These are phyloP conservation scores for Drosophila nannoptera DNA, from an alignment of 1,140 invertebrate genomes.

Conservation along the genomic window DNA sequence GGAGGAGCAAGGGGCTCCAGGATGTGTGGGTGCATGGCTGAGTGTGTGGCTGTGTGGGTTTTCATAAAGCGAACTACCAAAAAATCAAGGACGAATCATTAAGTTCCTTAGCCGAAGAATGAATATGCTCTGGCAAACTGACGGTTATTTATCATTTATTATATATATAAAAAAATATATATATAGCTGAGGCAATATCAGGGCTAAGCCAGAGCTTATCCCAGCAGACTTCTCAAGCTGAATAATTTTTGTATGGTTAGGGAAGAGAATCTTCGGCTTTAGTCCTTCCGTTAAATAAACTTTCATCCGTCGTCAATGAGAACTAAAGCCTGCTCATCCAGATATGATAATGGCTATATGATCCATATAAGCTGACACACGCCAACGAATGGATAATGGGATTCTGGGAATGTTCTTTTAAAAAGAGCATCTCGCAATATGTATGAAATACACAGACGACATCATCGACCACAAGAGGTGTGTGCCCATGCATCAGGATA, in stretches of 20 bases:
- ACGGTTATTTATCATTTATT: too few species aligned
- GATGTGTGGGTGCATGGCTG: too few species aligned
- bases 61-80: constrained; percentile 2
- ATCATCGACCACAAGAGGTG: constrained; percentile 4
- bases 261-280: too few species aligned
- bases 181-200: too few species aligned
- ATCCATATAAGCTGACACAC: neutral
- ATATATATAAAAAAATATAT: too few species aligned
- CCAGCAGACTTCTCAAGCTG: too few species aligned
- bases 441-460: constrained; percentile 29
- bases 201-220: too few species aligned
- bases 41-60: neutral
- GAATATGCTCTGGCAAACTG: neutral
- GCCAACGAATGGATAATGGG: neutral
- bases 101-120: neutral
- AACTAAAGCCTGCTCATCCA: too few species aligned
- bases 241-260: too few species aligned
- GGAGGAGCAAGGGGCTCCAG: neutral
- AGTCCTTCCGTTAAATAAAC: too few species aligned
- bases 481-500: constrained; percentile 25
- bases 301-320: too few species aligned
- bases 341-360: neutral
- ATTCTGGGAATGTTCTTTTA: neutral
- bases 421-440: constrained; percentile 31
- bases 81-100: neutral